Percentiles rank a stretch among this genome's conserved stretches.
These are phyloP conservation scores for Zaprionus camerounensis DNA, from an alignment of 1,140 invertebrate genomes.

Conservation along the genomic window DNA sequence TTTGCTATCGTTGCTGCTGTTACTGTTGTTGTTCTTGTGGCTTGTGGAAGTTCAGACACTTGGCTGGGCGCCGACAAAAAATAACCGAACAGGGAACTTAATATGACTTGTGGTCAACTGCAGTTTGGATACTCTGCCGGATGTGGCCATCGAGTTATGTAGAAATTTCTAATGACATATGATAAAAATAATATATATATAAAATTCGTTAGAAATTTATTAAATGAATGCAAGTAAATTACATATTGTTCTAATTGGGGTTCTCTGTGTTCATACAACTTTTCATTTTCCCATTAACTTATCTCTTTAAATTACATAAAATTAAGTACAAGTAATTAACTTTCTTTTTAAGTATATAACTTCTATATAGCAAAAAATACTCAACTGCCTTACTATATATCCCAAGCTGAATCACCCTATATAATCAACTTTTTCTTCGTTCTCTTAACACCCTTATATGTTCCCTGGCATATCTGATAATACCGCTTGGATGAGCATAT, in stretches of 20 bases:
- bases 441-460: not conserved
- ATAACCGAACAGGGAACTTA: not conserved
- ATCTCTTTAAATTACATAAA: no score
- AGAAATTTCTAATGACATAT: not conserved
- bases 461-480: not conserved
- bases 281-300: no score
- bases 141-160: not conserved
- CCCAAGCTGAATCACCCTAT: not conserved
- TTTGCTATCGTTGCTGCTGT: constrained; percentile 19
- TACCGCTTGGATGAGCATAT: not conserved
- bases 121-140: constrained; percentile 3
- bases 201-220: not conserved
- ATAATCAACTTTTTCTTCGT: not conserved
- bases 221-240: not conserved
- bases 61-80: constrained; percentile 37
- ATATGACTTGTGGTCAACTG: not conserved
- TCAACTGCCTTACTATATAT: not conserved
- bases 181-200: not conserved
- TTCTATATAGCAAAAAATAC: no score
- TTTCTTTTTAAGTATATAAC: no score
- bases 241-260: no score
- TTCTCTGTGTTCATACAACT: no score
- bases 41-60: constrained; percentile 35
- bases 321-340: no score
- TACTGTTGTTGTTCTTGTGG: constrained; percentile 10